Evolutionary conservation across 2,797 vertebrate genomes (phyloP).

Genomic region (Chaenodraco wilsoni): DNA sequence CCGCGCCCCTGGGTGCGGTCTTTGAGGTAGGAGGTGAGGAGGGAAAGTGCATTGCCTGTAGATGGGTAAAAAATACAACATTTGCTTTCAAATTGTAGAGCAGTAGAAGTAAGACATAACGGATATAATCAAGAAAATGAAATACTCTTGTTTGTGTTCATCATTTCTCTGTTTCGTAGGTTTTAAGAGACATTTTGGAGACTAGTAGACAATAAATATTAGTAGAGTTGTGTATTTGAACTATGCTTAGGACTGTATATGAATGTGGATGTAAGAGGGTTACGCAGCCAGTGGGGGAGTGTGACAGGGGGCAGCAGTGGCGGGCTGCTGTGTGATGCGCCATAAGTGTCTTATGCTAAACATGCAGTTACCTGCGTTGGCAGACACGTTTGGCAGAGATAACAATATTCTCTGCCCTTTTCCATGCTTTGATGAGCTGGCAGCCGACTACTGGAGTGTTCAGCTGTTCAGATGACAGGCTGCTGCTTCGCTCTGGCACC

Average conservation of each 20-base stretch:
- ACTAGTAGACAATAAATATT: neutral
- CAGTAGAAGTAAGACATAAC: too few relatives aligned
- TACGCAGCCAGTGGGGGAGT: conserved; percentile 23
- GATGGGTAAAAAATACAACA: too few relatives aligned
- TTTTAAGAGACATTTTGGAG: neutral
- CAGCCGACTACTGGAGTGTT: conserved; percentile 39
- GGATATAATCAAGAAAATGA: too few relatives aligned
- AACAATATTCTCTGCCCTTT: conserved; percentile 60
- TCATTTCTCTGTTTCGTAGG: neutral
- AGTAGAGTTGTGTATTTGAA: neutral
- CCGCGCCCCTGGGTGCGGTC: too few relatives aligned
- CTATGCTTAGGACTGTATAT: conserved; percentile 1
- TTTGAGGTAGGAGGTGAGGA: too few relatives aligned
- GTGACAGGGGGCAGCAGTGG: conserved; percentile 2
- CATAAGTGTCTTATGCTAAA: conserved; percentile 56
- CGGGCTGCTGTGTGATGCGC: conserved; percentile 39
- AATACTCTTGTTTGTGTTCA: too few relatives aligned
- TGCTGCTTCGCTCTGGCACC: conserved; percentile 41
- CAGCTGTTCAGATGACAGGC: conserved; percentile 50
- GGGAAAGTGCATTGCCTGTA: too few relatives aligned
- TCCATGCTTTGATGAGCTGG: conserved; percentile 64
- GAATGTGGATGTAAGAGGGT: conserved; percentile 22
- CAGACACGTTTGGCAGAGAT: conserved; percentile 54
- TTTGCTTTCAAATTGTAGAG: too few relatives aligned
- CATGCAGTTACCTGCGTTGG: conserved; percentile 67